These are phyloP conservation scores for Pseudobourletiella spinata DNA, from an alignment of 1,140 invertebrate genomes.

Conservation along the genomic window DNA sequence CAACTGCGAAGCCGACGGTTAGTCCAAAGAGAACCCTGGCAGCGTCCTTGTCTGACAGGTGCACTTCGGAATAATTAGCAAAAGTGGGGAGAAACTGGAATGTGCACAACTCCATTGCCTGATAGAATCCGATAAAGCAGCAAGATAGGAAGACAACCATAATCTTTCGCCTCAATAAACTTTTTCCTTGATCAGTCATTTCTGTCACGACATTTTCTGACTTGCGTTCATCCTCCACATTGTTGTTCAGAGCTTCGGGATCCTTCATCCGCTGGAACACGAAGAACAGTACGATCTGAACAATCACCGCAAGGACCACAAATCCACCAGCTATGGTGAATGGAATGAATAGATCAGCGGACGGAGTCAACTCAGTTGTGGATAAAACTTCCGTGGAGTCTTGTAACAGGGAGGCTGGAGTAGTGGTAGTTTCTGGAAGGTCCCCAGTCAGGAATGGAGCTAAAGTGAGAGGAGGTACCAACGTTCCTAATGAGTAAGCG, in stretches of 20 bases:
- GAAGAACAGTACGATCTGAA: neutral
- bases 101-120: conserved; percentile 4
- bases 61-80: neutral
- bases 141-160: neutral
- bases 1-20: conserved; percentile 5
- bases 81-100: conserved; percentile 22
- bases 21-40: conserved; percentile 10
- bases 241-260: neutral
- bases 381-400: too few species aligned
- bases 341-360: neutral
- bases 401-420: neutral
- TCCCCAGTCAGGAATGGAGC: neutral
- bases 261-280: neutral
- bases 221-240: neutral
- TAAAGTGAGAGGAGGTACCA: neutral
- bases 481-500: conserved; percentile 8
- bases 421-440: neutral
- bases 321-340: neutral
- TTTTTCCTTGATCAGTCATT: neutral
- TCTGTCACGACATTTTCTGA: neutral
- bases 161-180: neutral
- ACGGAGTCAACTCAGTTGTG: neutral
- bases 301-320: neutral
- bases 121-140: neutral
- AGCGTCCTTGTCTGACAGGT: conserved; percentile 4